phyloP scores from a whole-genome alignment of 2,888 invertebrate species.

The Lissonota sp. region DNA sequence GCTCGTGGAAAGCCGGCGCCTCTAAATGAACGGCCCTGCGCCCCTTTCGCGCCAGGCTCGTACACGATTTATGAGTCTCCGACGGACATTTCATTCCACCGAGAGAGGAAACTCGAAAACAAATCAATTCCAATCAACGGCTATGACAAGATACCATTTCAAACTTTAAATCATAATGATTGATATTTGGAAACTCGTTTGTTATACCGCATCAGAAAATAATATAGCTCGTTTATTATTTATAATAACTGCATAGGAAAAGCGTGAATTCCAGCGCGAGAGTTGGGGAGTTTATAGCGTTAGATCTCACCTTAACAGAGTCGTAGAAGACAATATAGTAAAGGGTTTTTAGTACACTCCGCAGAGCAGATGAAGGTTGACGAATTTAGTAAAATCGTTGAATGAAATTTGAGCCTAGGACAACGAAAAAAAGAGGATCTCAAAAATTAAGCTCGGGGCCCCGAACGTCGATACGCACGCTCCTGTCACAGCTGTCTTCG shows the following conservation, averaged over 20 bases:
- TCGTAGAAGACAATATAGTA: too few species aligned
- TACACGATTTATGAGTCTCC: conserved; percentile 53
- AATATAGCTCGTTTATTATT: too few species aligned
- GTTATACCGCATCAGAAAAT: too few species aligned
- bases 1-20: conserved; percentile 4
- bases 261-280: too few species aligned
- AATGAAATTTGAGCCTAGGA: not conserved
- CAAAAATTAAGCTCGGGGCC: not conserved
- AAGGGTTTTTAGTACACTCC: too few species aligned
- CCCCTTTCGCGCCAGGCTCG: conserved; percentile 64
- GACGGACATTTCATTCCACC: conserved; percentile 6
- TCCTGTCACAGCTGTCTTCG: conserved; percentile 83
- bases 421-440: not conserved
- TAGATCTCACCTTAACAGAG: too few species aligned
- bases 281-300: too few species aligned
- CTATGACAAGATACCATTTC: too few species aligned
- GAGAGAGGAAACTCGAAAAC: not conserved
- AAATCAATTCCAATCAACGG: conserved; percentile 28
- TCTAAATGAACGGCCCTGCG: conserved; percentile 55
- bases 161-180: not conserved
- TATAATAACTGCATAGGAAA: too few species aligned
- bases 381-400: too few species aligned
- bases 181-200: not conserved
- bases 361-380: too few species aligned
- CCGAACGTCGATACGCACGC: conserved; percentile 68